phyloP scores from a whole-genome alignment of 2,113 vertebrate genomes.

The Gallinago jamesoni region DNA sequence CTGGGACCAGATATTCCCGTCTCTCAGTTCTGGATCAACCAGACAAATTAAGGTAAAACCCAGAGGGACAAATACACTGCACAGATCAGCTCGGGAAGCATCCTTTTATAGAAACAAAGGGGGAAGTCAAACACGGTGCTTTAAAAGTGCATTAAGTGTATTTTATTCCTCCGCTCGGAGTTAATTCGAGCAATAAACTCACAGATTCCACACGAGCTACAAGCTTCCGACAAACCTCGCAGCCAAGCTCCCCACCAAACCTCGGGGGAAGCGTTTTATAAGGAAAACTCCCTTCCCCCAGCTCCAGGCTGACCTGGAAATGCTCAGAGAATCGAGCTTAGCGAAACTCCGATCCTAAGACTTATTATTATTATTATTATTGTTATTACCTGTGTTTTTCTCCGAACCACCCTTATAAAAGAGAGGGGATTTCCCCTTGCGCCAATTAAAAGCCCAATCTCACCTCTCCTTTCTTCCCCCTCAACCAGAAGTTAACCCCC shows the following conservation, averaged over 20 bases:
- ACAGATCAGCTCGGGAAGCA: conserved; percentile 28
- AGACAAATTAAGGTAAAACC: conserved; percentile 32
- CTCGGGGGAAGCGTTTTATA: conserved; percentile 14
- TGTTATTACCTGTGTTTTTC: conserved; percentile 46
- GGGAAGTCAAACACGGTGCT: not conserved
- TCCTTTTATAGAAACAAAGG: conserved; percentile 30
- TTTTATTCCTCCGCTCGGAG: conserved; percentile 11
- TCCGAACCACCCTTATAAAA: conserved; percentile 55
- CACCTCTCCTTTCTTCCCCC: conserved; percentile 59
- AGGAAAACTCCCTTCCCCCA: conserved; percentile 2
- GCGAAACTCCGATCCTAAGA: conserved; percentile 6
- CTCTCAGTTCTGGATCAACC: conserved; percentile 21
- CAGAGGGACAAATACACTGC: conserved; percentile 21
- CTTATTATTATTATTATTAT: conserved; percentile 30
- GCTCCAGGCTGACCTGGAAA: conserved; percentile 47
- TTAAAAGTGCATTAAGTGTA: conserved; percentile 33
- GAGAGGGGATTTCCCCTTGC: conserved; percentile 72
- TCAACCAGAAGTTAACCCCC: conserved; percentile 76
- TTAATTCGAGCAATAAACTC: conserved; percentile 52
- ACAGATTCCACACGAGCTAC: not conserved
- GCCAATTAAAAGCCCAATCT: conserved; percentile 74
- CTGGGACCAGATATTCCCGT: not conserved
- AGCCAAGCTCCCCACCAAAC: not conserved
- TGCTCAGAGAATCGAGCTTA: not conserved
- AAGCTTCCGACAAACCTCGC: conserved; percentile 5